Evolutionary conservation across 2,888 invertebrate genomes (phyloP).

Genomic region (Zele albiditarsus): DNA sequence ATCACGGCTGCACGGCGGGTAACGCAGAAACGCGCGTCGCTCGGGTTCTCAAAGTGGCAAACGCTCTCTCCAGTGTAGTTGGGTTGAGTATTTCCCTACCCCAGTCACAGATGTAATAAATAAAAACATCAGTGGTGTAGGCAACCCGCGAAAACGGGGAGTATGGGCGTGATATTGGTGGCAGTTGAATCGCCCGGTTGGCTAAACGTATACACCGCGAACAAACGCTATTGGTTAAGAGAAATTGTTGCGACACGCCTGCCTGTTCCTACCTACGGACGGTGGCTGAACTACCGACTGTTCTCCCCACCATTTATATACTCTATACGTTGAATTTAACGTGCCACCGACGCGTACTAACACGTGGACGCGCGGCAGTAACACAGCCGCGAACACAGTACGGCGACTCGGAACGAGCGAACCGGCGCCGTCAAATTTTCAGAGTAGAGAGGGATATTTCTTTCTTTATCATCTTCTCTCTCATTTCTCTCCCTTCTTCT

Average conservation of each 20-base stretch:
- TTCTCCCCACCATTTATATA: constrained; percentile 1
- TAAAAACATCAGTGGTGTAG: constrained; percentile 70
- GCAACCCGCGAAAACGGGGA: constrained; percentile 61
- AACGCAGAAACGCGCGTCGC: constrained; percentile 68
- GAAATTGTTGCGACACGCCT: constrained; percentile 54
- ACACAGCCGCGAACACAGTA: constrained; percentile 49
- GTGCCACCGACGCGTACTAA: constrained; percentile 49
- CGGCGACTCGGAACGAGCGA: constrained; percentile 53
- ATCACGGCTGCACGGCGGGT: constrained; percentile 49
- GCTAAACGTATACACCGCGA: constrained; percentile 12
- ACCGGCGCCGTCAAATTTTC: constrained; percentile 35
- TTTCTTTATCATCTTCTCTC: constrained; percentile 60
- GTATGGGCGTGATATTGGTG: constrained; percentile 63
- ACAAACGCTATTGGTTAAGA: constrained; percentile 57
- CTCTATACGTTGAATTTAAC: constrained; percentile 29
- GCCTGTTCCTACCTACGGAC: constrained; percentile 45
- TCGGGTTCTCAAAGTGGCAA: constrained; percentile 70
- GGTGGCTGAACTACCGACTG: constrained; percentile 44
- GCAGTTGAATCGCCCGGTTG: constrained; percentile 50
- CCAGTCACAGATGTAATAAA: constrained; percentile 74
- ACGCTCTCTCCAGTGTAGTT: constrained; percentile 70
- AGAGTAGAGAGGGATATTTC: constrained; percentile 63
- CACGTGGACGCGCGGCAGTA: constrained; percentile 45
- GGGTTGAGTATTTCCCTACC: constrained; percentile 72
- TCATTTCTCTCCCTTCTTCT: constrained; percentile 27